Evolutionary conservation across 2,888 invertebrate genomes (phyloP).

Genomic region (Agrochola circellaris): DNA sequence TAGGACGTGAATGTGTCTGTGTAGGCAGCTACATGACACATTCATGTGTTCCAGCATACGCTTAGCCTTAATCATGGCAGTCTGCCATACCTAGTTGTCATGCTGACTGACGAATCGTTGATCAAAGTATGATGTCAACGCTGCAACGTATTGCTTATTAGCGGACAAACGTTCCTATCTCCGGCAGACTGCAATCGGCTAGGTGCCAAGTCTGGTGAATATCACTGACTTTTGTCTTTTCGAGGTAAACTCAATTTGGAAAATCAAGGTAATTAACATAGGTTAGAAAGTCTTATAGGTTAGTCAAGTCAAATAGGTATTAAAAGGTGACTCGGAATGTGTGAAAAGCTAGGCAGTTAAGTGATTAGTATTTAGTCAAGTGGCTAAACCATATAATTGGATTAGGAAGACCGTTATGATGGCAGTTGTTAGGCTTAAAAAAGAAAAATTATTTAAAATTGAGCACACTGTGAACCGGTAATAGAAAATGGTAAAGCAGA

Average conservation of each 20-base stretch:
- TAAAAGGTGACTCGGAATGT: background rate
- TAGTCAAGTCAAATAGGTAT: background rate
- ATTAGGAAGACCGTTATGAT: background rate
- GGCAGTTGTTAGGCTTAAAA: background rate
- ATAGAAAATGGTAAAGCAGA: background rate
- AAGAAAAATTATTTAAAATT: background rate
- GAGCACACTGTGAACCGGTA: background rate
- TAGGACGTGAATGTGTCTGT: no score
- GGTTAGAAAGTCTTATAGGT: no score
- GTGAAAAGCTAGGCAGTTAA: background rate
- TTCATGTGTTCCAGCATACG: no score
- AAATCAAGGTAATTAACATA: background rate
- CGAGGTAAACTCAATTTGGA: background rate
- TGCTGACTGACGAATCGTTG: constrained; percentile 40
- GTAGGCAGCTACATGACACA: no score
- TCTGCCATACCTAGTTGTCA: constrained; percentile 37
- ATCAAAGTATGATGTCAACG: constrained; percentile 55
- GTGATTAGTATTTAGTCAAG: background rate
- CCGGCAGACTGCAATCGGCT: background rate
- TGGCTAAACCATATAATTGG: background rate
- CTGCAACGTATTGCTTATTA: constrained; percentile 23
- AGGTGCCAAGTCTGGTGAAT: constrained; percentile 28
- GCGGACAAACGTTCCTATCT: background rate
- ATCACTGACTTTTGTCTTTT: background rate
- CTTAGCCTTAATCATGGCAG: constrained; percentile 28